phyloP scores from a whole-genome alignment of 2,113 vertebrate species.

The Xiphophorus maculatus region DNA sequence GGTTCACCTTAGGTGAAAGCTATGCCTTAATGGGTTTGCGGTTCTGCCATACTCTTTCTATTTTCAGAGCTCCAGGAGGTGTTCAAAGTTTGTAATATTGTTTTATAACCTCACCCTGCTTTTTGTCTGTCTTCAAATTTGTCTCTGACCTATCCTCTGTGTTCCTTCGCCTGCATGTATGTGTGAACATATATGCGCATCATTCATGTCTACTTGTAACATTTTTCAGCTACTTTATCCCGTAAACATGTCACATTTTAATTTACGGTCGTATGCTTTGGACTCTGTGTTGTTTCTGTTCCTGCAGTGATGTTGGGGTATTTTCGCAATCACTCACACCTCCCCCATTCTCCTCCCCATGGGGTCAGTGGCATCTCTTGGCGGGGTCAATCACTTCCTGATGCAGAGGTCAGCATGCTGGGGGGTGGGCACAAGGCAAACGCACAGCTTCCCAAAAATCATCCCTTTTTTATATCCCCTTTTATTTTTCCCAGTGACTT shows the following conservation, averaged over 20 bases:
- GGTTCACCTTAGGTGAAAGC: not conserved
- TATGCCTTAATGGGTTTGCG: not conserved
- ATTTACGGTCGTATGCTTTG: constrained; percentile 7
- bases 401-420: constrained; percentile 40
- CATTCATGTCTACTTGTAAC: not conserved
- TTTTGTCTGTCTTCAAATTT: not conserved
- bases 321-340: constrained; percentile 35
- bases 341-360: constrained; percentile 12
- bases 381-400: constrained; percentile 49
- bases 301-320: constrained; percentile 32
- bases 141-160: not conserved
- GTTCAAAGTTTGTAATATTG: not conserved
- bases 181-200: not conserved
- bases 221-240: constrained; percentile 28
- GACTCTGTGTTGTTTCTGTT: constrained; percentile 35
- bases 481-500: not conserved
- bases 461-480: constrained; percentile 17
- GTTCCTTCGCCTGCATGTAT: not conserved
- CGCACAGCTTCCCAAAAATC: constrained; percentile 12
- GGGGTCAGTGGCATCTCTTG: constrained; percentile 2
- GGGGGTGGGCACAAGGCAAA: constrained; percentile 7
- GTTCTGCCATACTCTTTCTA: not conserved
- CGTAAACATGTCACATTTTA: constrained; percentile 29
- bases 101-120: not conserved
- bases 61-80: not conserved